Conservation (phyloP, 2,113 vertebrate species). For the Chauna torquata region DNA sequence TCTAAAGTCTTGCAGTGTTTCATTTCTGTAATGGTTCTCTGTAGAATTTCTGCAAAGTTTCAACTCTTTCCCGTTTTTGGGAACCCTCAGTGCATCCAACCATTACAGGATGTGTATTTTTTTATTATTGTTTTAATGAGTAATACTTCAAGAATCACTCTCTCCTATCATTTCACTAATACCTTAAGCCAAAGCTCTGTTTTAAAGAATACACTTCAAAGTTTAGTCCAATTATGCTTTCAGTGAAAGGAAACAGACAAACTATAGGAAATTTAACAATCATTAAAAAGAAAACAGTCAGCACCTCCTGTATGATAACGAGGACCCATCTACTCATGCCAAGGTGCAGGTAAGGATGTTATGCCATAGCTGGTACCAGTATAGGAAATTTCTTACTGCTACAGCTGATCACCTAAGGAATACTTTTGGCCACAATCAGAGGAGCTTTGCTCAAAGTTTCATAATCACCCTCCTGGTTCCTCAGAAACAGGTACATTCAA, state of each 20-base stretch:
- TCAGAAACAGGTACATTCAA: background rate
- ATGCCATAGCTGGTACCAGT: background rate
- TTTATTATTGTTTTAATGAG: background rate
- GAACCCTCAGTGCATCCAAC: background rate
- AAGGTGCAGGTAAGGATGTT: background rate
- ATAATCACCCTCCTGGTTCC: background rate
- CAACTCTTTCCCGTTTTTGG: background rate
- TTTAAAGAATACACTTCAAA: background rate
- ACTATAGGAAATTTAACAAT: background rate
- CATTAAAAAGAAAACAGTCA: background rate
- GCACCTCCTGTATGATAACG: background rate
- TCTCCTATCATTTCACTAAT: background rate
- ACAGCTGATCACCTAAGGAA: background rate
- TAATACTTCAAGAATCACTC: background rate
- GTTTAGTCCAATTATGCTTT: background rate
- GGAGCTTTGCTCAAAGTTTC: background rate
- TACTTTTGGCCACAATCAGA: background rate
- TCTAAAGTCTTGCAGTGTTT: slow-evolving; percentile 10
- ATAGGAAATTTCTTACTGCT: background rate
- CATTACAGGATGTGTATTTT: slow-evolving; percentile 8
- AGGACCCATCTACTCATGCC: background rate
- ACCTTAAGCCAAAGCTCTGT: background rate
- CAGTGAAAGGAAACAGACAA: background rate
- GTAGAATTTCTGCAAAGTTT: slow-evolving; percentile 2
- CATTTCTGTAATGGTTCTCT: background rate